Conservation (phyloP, 2,113 vertebrate species). For the Deroptyus accipitrinus region DNA sequence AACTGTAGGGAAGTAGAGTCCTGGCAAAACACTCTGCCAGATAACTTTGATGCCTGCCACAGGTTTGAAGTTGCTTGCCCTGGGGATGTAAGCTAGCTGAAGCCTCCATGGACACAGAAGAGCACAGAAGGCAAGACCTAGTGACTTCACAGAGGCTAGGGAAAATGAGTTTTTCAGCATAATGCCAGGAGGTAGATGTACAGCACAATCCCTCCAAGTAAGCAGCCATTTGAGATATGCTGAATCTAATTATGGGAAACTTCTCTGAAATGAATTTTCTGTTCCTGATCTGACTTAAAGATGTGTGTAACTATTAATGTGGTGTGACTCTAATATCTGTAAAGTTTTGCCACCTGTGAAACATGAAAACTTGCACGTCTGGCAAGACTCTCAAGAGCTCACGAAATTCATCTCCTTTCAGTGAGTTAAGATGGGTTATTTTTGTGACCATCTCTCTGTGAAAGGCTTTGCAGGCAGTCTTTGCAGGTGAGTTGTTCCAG, state of each 20-base stretch:
- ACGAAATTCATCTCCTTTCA: not conserved
- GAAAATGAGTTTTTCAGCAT: not conserved
- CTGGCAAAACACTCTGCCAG: not conserved
- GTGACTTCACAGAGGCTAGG: not conserved
- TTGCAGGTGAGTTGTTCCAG: not conserved
- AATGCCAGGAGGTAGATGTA: not conserved
- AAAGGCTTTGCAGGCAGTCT: not conserved
- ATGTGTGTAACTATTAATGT: not conserved
- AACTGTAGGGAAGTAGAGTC: not conserved
- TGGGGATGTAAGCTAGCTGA: not conserved
- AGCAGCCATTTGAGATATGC: not conserved
- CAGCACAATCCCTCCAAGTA: not conserved
- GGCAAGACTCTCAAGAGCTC: not conserved
- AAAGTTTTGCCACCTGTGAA: not conserved
- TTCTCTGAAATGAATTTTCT: not conserved
- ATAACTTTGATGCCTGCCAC: not conserved
- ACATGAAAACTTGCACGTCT: not conserved
- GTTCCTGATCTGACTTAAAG: not conserved
- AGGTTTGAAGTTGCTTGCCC: not conserved
- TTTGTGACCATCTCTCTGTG: accelerated
- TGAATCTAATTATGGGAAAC: not conserved
- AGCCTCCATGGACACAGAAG: not conserved
- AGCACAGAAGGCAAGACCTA: not conserved
- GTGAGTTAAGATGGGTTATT: not conserved
- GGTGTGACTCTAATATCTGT: not conserved